Base-by-base conservation (phyloP, 2,797 vertebrate genomes). In the Adelosebastes latens region DNA sequence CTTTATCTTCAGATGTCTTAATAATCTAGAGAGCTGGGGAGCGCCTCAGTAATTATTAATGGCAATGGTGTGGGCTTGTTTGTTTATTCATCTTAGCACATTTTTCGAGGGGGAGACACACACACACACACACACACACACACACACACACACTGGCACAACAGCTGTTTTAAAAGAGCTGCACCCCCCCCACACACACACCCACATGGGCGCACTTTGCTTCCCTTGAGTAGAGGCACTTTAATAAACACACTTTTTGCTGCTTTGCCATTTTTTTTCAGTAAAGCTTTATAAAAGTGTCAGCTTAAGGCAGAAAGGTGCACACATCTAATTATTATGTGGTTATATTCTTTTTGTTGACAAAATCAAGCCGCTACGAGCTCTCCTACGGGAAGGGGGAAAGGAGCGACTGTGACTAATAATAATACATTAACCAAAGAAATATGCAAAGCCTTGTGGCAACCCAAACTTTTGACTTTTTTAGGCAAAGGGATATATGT, bases 241-340 rank as follows among this genome's bases (percentile, higher is more conserved):
- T 92, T 92, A 93, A 90, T 91, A 90, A 92, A 92, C 84, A 82
- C 68, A 79, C 65, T 90, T 85, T 87, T 63, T 82, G 80, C 89
- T 85, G 79, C 69, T 88, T 71, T 79, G 61, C 42, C 69, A 27
- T 81, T 86, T 87, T 85, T 86, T 80, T 75, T 11, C 61, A 71
- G 76, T 79, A 87, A 68, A 82, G 80, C 85, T 87, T 86, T 80
- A 84, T 85, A 84, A 81, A 86, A 82, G 66, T 86, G 81, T 82
- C 81, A 85, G 67, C 80, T 87, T 81, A 80, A 88, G 85, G 86
- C 78, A 5, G 86, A 65, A 84, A 83, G 79, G 82, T 80, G 71
- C 78, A 81, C 74, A 75, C 58, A 65, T 79, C 76, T 85, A 87
- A 90, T 89, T 85, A 77, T 89, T 80, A 79, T 81, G 72, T 85